Percentiles rank a stretch among this genome's conserved stretches.
Conservation (phyloP, 2,113 vertebrate species). For the Aythya baeri region DNA sequence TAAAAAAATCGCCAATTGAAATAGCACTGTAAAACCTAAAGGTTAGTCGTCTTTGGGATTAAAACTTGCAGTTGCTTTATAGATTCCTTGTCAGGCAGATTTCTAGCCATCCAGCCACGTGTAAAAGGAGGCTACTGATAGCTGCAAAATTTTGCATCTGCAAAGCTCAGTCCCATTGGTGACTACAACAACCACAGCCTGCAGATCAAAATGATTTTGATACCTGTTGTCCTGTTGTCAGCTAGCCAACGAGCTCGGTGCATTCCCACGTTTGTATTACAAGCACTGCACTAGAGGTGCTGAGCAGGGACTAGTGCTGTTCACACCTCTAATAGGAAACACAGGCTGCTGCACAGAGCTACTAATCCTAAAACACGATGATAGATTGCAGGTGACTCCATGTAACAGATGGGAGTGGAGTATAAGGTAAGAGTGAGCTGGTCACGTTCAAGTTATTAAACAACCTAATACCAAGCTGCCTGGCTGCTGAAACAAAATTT, state of each 20-base stretch:
- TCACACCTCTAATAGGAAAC: neutral
- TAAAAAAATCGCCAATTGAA: conserved; percentile 51
- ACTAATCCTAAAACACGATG: neutral
- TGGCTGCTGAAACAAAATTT: neutral
- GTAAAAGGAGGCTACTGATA: neutral
- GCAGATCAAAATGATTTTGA: neutral
- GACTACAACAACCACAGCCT: neutral
- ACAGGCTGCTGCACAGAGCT: neutral
- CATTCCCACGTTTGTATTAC: fast-evolving
- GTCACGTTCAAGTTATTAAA: neutral
- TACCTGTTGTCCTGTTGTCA: neutral
- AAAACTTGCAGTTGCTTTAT: conserved; percentile 16
- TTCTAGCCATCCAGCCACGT: neutral
- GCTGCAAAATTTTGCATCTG: neutral
- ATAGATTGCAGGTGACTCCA: neutral
- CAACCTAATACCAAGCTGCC: neutral
- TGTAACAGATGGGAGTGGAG: neutral
- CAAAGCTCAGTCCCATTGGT: neutral
- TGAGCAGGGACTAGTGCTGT: neutral
- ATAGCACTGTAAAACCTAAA: conserved; percentile 43
- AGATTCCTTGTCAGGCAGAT: neutral
- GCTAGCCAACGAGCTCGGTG: fast-evolving
- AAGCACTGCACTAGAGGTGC: neutral
- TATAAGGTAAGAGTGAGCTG: neutral
- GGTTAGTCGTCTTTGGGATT: conserved; percentile 46